Conservation (phyloP, 2,888 invertebrate genomes). For the Cephonodes hylas region DNA sequence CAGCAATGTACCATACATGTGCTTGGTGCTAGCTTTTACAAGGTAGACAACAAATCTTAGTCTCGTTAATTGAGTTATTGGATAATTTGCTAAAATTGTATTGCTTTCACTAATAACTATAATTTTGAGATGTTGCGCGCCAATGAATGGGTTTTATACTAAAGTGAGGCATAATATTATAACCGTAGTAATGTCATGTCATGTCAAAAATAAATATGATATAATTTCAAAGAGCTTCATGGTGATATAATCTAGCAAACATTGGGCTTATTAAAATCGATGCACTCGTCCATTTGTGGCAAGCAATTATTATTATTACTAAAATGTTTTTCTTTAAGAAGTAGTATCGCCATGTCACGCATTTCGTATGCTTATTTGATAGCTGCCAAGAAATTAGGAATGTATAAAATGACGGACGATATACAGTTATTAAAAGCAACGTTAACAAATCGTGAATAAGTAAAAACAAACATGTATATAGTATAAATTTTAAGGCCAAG, state of each 20-base stretch:
- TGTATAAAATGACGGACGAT: neutral
- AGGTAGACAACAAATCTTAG: neutral
- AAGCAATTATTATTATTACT: neutral
- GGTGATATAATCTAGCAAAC: neutral
- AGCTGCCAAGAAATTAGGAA: neutral
- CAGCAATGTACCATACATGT: neutral
- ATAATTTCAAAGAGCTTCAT: neutral
- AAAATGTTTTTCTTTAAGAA: conserved; percentile 4
- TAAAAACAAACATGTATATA: conserved; percentile 7
- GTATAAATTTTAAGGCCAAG: conserved; percentile 24
- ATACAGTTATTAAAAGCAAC: neutral
- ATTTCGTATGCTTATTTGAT: neutral
- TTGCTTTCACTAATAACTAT: neutral
- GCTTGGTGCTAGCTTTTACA: neutral
- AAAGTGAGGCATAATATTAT: neutral
- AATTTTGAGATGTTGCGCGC: neutral
- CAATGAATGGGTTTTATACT: neutral
- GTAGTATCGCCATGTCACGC: neutral
- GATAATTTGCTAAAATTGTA: neutral
- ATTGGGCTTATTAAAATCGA: neutral
- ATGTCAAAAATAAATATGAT: neutral
- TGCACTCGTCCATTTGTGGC: neutral
- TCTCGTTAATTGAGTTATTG: neutral
- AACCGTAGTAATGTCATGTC: neutral
- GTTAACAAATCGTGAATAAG: conserved; percentile 1